Base-by-base conservation (phyloP, 1,140 invertebrate species). In the Coelopa frigida region DNA sequence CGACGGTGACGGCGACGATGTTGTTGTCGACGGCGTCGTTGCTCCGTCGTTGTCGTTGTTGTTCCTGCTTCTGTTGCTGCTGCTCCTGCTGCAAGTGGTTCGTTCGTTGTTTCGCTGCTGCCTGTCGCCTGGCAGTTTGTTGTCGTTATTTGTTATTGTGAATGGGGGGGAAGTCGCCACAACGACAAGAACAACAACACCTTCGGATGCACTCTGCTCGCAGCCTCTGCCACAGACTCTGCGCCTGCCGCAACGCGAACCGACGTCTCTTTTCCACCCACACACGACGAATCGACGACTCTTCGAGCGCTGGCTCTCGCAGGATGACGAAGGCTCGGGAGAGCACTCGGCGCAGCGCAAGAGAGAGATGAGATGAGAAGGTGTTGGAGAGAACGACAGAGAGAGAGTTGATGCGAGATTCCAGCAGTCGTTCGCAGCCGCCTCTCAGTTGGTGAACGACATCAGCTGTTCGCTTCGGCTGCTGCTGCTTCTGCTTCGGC, bases 1-100 rank as follows among this genome's bases (percentile, higher is more conserved):
- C 52, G 46, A 18, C 50, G 37, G 24, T 54, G 42, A 21, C 40
- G 27, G 7, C 37, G 22, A 20, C 49, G 23, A 22, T 50, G 39
- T 38, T 31, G 20, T 32, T 23, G 40, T 24, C 33, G 33, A n/a
- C 27, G 32, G 20, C 32, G 46, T 27, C n/a, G 43, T 14, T 15
- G 31, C 26, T 40, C 15, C 46, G 33, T 10, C 48, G 46, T 23
- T 46, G 20, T 35, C 46, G 44, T 29, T 46, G 33, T 33, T 49
- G 40, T 31, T 21, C 31, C 32, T 42, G 40, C 24, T 42, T 42
- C 40, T 29, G 32, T 26, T 35, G 35, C 17, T 42, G 31, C 6
- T 42, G n/a, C 32, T 15, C 17, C 14, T 18, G 24, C n/a, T 29
- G n/a, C 27, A n/a, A 18, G 27, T 42, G 40, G 27, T 42, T 24